These are phyloP conservation scores for Eurypyga helias DNA, from an alignment of 2,113 vertebrate genomes.

Conservation along the genomic window DNA sequence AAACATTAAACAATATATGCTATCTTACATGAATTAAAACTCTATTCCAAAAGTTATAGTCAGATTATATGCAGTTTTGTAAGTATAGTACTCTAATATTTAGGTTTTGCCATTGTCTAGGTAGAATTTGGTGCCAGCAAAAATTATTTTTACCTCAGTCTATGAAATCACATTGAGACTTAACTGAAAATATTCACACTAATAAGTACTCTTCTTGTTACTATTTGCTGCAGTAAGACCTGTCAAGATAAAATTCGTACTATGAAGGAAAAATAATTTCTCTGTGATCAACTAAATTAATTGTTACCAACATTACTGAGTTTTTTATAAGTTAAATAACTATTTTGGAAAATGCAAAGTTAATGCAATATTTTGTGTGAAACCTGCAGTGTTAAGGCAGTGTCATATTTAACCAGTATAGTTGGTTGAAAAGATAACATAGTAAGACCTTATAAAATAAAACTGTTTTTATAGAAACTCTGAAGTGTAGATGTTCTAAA, in stretches of 20 bases:
- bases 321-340: background rate
- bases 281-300: background rate
- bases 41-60: background rate
- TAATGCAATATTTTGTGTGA: background rate
- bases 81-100: background rate
- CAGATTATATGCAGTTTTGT: background rate
- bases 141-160: slow-evolving; percentile 21
- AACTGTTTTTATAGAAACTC: background rate
- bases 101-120: background rate
- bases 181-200: slow-evolving; percentile 41
- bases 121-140: background rate
- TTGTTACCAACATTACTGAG: background rate
- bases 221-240: background rate
- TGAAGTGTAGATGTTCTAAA: background rate
- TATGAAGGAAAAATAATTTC: slow-evolving; percentile 1
- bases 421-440: background rate
- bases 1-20: background rate
- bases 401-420: background rate
- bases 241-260: background rate
- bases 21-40: background rate
- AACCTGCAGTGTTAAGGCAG: background rate
- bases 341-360: background rate
- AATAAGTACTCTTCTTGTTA: slow-evolving; percentile 2
- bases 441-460: background rate
- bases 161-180: slow-evolving; percentile 7